Evolutionary conservation across 1,140 invertebrate species (phyloP).

Genomic region (Platyscapa corneri): DNA sequence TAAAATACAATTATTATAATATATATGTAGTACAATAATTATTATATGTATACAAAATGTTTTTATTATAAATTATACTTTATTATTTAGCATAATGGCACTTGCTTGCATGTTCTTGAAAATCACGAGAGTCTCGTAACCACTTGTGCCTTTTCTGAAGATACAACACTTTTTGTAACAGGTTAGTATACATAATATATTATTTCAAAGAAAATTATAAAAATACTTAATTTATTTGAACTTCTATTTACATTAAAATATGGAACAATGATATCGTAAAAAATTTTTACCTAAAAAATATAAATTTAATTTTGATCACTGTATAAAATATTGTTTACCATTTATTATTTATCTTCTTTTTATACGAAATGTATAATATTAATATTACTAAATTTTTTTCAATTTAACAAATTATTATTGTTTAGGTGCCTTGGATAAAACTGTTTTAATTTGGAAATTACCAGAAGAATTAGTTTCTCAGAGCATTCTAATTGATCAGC

Average conservation of each 20-base stretch:
- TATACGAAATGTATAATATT: too few species aligned
- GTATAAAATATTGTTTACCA: too few species aligned
- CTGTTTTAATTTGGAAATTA: constrained; percentile 76
- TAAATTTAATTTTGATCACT: too few species aligned
- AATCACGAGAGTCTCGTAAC: constrained; percentile 76
- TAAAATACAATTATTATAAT: too few species aligned
- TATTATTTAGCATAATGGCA: constrained; percentile 73
- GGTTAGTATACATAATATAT: constrained; percentile 60
- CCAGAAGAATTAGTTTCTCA: constrained; percentile 74
- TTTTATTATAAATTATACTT: not conserved
- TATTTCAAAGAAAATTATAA: not conserved
- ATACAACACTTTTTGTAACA: constrained; percentile 75
- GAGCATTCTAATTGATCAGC: constrained; percentile 64
- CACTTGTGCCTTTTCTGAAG: constrained; percentile 74
- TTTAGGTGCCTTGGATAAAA: constrained; percentile 75
- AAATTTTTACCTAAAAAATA: too few species aligned
- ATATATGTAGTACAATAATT: too few species aligned
- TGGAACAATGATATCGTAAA: too few species aligned
- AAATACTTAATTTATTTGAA: not conserved
- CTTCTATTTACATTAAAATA: too few species aligned
- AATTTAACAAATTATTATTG: not conserved
- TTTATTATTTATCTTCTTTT: too few species aligned
- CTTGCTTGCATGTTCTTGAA: constrained; percentile 77
- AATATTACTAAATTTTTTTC: too few species aligned
- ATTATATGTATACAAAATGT: not conserved